These are phyloP conservation scores for Drosophila ficusphila DNA, from an alignment of 1,140 invertebrate genomes.

Conservation along the genomic window DNA sequence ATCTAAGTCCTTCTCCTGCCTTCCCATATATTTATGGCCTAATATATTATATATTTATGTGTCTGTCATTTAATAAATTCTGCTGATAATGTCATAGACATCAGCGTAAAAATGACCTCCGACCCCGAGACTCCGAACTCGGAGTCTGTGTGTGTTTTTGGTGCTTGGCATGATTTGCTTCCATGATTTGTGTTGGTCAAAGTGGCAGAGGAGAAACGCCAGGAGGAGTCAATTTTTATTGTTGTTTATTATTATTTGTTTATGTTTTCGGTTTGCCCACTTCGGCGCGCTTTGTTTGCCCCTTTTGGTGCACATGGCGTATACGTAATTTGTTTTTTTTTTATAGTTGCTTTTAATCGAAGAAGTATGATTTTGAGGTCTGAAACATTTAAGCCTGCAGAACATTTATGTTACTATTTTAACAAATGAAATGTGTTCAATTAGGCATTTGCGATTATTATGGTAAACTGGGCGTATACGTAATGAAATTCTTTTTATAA, in stretches of 20 bases:
- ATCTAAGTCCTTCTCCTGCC: background rate
- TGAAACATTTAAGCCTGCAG: too few relatives aligned
- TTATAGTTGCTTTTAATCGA: background rate
- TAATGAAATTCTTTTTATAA: too few relatives aligned
- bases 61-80: constrained; percentile 66
- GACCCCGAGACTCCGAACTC: background rate
- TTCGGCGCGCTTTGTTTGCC: background rate
- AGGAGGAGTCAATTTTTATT: constrained; percentile 43
- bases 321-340: constrained; percentile 7
- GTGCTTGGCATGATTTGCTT: constrained; percentile 39
- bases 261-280: constrained; percentile 29
- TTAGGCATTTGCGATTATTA: too few relatives aligned
- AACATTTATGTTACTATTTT: too few relatives aligned
- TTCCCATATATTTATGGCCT: constrained; percentile 52
- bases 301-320: background rate
- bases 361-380: too few relatives aligned
- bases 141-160: constrained; percentile 7
- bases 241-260: constrained; percentile 49
- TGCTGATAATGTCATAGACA: constrained; percentile 66
- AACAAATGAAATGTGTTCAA: too few relatives aligned
- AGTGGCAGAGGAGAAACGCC: constrained; percentile 3
- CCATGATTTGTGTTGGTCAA: constrained; percentile 52
- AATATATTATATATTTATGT: constrained; percentile 67
- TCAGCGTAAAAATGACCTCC: constrained; percentile 60
- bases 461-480: too few relatives aligned